Conservation (phyloP, 2,113 vertebrate genomes). For the Callopanchax toddi region DNA sequence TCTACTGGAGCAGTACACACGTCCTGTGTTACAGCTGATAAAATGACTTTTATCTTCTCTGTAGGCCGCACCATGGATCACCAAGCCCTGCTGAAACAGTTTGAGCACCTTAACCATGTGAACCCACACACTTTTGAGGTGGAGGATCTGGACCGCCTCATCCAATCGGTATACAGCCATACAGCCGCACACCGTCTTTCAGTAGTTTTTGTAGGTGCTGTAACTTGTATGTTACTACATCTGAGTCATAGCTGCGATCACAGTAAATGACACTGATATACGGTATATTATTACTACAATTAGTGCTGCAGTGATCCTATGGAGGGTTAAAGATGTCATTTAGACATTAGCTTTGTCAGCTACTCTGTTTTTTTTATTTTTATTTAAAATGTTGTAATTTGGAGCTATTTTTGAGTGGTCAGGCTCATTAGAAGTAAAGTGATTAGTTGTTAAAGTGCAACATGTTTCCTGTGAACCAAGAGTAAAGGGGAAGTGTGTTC, state of each 20-base stretch:
- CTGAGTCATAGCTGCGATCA: conserved; percentile 12
- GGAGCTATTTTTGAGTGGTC: background rate
- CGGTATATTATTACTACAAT: conserved; percentile 3
- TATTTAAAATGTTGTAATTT: conserved; percentile 6
- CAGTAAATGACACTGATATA: background rate
- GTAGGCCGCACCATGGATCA: conserved; percentile 80
- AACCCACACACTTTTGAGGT: conserved; percentile 93
- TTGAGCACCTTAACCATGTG: conserved; percentile 91
- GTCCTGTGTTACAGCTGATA: background rate
- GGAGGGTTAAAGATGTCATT: conserved; percentile 20
- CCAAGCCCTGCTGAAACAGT: conserved; percentile 89
- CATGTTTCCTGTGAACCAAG: conserved; percentile 16
- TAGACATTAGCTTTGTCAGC: background rate
- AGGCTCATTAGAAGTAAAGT: background rate
- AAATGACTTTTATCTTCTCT: background rate
- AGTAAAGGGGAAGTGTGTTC: conserved; percentile 12
- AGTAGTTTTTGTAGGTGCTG: background rate
- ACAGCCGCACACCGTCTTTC: background rate
- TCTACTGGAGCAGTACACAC: background rate
- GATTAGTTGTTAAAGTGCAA: background rate
- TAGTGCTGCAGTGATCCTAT: background rate
- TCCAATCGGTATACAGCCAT: conserved; percentile 83
- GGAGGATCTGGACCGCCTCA: conserved; percentile 91
- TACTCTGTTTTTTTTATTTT: background rate
- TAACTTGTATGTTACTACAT: background rate